These are phyloP conservation scores for Limnodromus scolopaceus DNA, from an alignment of 2,797 vertebrate genomes.

Conservation along the genomic window DNA sequence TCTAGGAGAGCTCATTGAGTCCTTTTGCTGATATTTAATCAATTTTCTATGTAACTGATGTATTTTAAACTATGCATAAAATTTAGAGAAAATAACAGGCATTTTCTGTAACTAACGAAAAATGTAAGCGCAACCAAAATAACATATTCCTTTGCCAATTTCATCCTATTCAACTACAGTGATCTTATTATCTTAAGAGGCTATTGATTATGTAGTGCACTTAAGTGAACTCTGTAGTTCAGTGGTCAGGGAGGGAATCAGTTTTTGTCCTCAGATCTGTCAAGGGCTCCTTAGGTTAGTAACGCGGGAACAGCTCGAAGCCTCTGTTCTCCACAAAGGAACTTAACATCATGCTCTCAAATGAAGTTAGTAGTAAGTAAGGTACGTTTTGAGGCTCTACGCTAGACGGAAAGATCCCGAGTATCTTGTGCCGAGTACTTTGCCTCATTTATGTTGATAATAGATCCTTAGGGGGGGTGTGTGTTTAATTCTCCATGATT, in stretches of 20 bases:
- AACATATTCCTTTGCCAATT: neutral
- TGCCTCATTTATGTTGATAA: neutral
- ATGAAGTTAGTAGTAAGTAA: neutral
- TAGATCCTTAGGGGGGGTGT: neutral
- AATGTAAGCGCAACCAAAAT: neutral
- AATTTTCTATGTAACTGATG: neutral
- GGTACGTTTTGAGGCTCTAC: neutral
- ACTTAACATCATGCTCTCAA: neutral
- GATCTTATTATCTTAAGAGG: neutral
- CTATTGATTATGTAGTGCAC: neutral
- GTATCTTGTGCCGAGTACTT: neutral
- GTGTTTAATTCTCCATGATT: neutral
- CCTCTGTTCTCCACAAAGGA: neutral
- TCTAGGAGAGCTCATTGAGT: neutral
- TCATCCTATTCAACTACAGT: neutral
- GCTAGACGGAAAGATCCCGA: neutral
- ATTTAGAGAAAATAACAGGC: neutral
- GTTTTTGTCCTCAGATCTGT: neutral
- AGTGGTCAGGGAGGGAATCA: neutral
- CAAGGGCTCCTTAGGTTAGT: neutral
- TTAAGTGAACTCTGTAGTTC: neutral
- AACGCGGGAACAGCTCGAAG: neutral
- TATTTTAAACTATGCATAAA: neutral
- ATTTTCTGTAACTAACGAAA: slow-evolving; percentile 12
- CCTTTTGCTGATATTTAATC: neutral